These are phyloP conservation scores for Tympanuchus pallidicinctus DNA, from an alignment of 2,113 vertebrate species.

Conservation along the genomic window DNA sequence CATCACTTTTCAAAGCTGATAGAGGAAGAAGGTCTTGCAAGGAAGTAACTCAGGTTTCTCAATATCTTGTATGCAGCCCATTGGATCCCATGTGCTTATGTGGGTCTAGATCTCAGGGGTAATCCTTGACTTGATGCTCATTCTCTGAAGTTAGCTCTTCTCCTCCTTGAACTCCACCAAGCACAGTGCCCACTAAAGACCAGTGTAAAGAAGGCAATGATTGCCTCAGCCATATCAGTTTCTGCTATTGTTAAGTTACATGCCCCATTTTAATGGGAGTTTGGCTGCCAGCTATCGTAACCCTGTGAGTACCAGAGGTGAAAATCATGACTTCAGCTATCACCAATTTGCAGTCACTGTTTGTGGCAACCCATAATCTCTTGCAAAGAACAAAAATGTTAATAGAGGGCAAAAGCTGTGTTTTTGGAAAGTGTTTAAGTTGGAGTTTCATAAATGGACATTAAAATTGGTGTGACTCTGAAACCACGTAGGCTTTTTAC, in stretches of 20 bases:
- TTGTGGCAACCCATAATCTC: background rate
- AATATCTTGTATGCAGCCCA: background rate
- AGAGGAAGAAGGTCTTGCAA: background rate
- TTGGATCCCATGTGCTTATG: background rate
- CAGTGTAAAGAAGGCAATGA: background rate
- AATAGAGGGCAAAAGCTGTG: background rate
- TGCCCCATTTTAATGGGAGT: fast-evolving
- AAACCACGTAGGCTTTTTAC: background rate
- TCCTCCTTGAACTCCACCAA: background rate
- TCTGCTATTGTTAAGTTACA: background rate
- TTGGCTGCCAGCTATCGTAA: background rate
- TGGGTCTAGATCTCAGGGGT: background rate
- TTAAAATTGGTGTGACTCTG: background rate
- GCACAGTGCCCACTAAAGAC: background rate
- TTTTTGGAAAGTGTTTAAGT: background rate
- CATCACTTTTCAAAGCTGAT: background rate
- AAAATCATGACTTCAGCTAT: background rate
- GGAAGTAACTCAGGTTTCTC: background rate
- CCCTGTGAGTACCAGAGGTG: background rate
- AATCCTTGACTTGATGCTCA: background rate
- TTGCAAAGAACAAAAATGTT: background rate
- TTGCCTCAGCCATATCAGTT: background rate
- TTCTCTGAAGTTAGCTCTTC: background rate
- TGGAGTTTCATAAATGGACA: background rate
- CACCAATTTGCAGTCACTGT: background rate